Evolutionary conservation across 2,888 invertebrate species (phyloP).

Genomic region (Pseudococcus viburni): DNA sequence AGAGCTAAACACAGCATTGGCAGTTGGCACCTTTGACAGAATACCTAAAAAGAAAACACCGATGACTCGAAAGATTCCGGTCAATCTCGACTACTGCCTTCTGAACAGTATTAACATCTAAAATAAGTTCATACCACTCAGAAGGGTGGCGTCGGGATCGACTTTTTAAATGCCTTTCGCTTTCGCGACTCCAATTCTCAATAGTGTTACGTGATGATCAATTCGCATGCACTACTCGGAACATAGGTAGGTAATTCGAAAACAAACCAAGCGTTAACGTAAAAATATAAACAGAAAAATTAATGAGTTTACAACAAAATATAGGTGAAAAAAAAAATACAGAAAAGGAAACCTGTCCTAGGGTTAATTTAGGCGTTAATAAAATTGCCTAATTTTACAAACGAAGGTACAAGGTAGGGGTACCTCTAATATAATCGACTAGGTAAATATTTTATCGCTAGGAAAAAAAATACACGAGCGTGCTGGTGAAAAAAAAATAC

Average conservation of each 20-base stretch:
- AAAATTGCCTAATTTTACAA: constrained; percentile 16
- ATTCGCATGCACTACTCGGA: constrained; percentile 36
- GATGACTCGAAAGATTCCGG: constrained; percentile 18
- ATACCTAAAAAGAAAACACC: neutral
- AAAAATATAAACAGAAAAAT: neutral
- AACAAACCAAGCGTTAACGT: constrained; percentile 1
- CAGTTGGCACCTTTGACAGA: neutral
- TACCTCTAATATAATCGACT: neutral
- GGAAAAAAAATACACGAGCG: neutral
- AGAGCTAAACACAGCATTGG: too few relatives aligned
- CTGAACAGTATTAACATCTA: constrained; percentile 67
- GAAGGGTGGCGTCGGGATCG: constrained; percentile 61
- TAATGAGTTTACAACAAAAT: neutral
- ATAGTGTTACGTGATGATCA: neutral
- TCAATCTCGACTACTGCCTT: constrained; percentile 64
- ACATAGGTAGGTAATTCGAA: neutral
- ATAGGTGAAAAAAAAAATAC: neutral
- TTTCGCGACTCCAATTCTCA: neutral
- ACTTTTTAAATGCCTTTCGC: neutral
- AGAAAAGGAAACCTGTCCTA: neutral
- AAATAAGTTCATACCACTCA: constrained; percentile 66
- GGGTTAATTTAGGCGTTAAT: constrained; percentile 21
- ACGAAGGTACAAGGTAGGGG: neutral
- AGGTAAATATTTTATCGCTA: neutral
- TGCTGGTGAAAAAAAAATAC: neutral